Evolutionary conservation across 2,797 vertebrate species (phyloP), one percentile per base, ranked within the genome.

Genomic region (Pseudomugil gertrudae): DNA sequence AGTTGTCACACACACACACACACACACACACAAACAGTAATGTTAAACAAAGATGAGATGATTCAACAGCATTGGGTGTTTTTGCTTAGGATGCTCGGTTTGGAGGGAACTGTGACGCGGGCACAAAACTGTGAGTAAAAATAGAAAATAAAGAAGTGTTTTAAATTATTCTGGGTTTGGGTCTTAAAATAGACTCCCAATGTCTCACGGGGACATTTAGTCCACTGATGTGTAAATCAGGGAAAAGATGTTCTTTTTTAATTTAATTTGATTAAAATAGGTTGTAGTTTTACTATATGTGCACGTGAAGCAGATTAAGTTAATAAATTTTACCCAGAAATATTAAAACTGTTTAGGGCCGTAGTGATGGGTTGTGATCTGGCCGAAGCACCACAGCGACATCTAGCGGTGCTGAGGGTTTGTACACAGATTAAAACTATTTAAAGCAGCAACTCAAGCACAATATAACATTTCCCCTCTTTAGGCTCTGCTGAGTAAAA

Each of bases 161-260:
- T 75, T 23, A 6, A 88, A 68, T 80, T 90, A 88, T 68, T 68
- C 61, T 33, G 2, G 26, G 60, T 66, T 26, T 4, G 55, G 33
- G 26, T 78, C 78, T 85, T 76, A 83, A 91, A 90, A 91, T 91
- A 90, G 79, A 70, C 58, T 58, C 35, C 47, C 1, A 8, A 62
- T 72, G 72, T 53, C 81, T 77, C 73, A 26, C 65, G 81, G 71
- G 85, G 82, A 65, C 61, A 72, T 74, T 19, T 17, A 59, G 63
- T 0, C 8, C 38, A 6, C 29, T 74, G 66, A 76, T 72, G 80
- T 59, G 66, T 53, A 78, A 81, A 80, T 11, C 13, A 72, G 29
- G 61, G 24, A 70, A 60, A 45, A 9, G 27, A 77, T 63, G 48
- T 33, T 32, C 24, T 51, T 51, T 50, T 24, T 48, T 59, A 54